A percentile compares a stretch with the other conserved stretches of the same genome.
Conservation (phyloP, 2,888 invertebrate genomes). For the Nephrotoma flavescens region DNA sequence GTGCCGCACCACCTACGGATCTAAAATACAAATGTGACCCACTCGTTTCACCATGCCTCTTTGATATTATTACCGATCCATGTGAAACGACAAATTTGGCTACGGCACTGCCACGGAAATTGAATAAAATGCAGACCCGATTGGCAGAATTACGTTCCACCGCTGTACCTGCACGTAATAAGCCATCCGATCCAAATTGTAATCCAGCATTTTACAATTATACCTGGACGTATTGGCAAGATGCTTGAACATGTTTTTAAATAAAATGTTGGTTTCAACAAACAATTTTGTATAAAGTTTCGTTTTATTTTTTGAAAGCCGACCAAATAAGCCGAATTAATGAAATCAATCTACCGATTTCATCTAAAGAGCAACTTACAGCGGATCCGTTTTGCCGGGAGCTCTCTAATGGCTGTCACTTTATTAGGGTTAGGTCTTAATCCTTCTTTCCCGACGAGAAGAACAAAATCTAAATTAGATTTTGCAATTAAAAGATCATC, state of each 20-base stretch:
- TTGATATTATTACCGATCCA: constrained; percentile 35
- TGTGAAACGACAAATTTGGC: constrained; percentile 33
- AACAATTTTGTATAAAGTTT: too few relatives aligned
- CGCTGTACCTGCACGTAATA: constrained; percentile 32
- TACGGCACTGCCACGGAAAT: constrained; percentile 14
- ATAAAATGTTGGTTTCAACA: too few relatives aligned
- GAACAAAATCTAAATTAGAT: too few relatives aligned
- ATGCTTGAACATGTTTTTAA: constrained; percentile 17
- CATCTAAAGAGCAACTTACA: too few relatives aligned
- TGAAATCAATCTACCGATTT: too few relatives aligned
- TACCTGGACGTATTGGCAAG: constrained; percentile 44
- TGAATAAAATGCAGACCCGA: constrained; percentile 25
- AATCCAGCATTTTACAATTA: constrained; percentile 38
- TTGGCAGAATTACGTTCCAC: constrained; percentile 22
- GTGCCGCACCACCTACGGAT: not conserved
- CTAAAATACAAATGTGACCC: constrained; percentile 18
- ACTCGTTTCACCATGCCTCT: constrained; percentile 31
- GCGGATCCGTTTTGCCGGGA: too few relatives aligned
- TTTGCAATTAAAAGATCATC: too few relatives aligned
- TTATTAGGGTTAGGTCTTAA: too few relatives aligned
- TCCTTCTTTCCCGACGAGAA: too few relatives aligned
- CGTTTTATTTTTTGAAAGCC: too few relatives aligned
- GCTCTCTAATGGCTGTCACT: too few relatives aligned
- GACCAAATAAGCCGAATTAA: too few relatives aligned
- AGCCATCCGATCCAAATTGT: constrained; percentile 31